Conservation (phyloP, 2,113 vertebrate species). For the Piprites chloris region DNA sequence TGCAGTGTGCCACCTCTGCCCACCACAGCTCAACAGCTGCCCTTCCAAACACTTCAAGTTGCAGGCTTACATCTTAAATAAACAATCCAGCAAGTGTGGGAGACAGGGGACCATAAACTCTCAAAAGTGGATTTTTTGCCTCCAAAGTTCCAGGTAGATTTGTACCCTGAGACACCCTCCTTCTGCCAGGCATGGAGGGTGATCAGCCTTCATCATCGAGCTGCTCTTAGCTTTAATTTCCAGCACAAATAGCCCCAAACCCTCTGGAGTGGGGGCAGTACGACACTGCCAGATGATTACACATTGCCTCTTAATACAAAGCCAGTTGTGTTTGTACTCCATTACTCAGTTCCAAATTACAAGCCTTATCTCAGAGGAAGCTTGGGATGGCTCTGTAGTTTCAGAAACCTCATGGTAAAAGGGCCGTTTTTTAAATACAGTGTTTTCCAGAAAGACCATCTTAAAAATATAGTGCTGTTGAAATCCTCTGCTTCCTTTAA, state of each 20-base stretch:
- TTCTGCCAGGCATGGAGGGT: neutral
- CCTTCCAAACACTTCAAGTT: neutral
- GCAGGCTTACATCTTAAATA: neutral
- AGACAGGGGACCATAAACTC: neutral
- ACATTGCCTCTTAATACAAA: constrained; percentile 36
- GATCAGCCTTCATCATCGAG: neutral
- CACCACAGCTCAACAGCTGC: neutral
- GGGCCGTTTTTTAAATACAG: constrained; percentile 59
- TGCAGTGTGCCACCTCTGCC: neutral
- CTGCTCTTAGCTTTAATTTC: neutral
- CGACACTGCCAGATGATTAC: neutral
- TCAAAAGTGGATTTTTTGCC: neutral
- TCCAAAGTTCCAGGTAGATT: neutral
- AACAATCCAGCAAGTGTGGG: neutral
- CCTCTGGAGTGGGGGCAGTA: neutral
- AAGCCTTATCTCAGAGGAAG: constrained; percentile 62
- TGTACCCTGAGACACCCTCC: neutral
- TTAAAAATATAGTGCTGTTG: constrained; percentile 73
- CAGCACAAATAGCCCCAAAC: neutral
- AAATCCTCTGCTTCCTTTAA: constrained; percentile 75
- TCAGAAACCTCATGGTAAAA: constrained; percentile 49
- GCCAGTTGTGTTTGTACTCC: neutral
- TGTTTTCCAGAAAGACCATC: constrained; percentile 66
- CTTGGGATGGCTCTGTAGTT: constrained; percentile 25
- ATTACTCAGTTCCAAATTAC: constrained; percentile 64